A percentile compares a stretch with the other conserved stretches of the same genome.
Conservation (phyloP, 2,888 invertebrate species). For the Girardia tigrina region DNA sequence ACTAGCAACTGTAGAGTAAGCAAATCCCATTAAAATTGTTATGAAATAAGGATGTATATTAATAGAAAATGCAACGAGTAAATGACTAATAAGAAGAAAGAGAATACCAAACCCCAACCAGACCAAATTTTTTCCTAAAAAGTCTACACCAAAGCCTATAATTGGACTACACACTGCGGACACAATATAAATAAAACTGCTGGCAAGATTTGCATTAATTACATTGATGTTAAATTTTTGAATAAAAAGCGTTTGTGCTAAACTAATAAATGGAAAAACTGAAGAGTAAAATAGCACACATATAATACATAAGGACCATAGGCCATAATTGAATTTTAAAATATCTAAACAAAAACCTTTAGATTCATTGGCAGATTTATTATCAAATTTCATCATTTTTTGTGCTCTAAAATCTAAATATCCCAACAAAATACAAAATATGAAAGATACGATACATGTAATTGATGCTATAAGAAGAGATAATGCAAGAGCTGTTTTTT, state of each 20-base stretch:
- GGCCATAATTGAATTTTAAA: conserved; percentile 13
- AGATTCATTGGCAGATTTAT: too few relatives aligned
- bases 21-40: conserved; percentile 63
- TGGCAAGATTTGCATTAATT: conserved; percentile 26
- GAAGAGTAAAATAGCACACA: conserved; percentile 87
- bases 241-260: conserved; percentile 60
- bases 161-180: conserved; percentile 72
- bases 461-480: conserved; percentile 56
- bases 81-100: conserved; percentile 56
- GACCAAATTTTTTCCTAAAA: conserved; percentile 71
- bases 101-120: conserved; percentile 73
- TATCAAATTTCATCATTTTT: too few relatives aligned
- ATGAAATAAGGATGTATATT: conserved; percentile 37
- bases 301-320: conserved; percentile 79
- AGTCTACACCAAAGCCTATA: conserved; percentile 74
- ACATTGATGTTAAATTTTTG: conserved; percentile 30
- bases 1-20: conserved; percentile 80
- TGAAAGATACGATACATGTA: conserved; percentile 70
- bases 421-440: conserved; percentile 66
- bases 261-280: conserved; percentile 83
- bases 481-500: conserved; percentile 45
- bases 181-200: conserved; percentile 49
- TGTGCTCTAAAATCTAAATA: conserved; percentile 74
- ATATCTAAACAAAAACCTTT: conserved; percentile 56
- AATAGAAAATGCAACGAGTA: conserved; percentile 57